These are phyloP conservation scores for Rhingia campestris DNA, from an alignment of 2,888 invertebrate genomes.

Conservation along the genomic window DNA sequence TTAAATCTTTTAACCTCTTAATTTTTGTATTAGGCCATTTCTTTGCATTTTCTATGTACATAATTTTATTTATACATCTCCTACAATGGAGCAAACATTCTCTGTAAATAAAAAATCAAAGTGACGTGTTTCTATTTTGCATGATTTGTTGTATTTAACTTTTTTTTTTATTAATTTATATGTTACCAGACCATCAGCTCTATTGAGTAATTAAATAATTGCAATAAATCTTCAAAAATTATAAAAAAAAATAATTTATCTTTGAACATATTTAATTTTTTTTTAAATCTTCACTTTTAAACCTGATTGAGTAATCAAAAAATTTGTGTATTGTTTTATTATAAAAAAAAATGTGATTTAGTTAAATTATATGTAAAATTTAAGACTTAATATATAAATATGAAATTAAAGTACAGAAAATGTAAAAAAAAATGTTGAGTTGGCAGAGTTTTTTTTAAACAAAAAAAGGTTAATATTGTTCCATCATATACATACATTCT, in stretches of 20 bases:
- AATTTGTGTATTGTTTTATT: conserved; percentile 69
- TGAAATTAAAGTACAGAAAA: conserved; percentile 35
- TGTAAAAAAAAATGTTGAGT: conserved; percentile 26
- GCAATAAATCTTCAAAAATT: conserved; percentile 34
- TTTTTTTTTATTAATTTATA: conserved; percentile 30
- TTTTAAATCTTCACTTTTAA: conserved; percentile 47
- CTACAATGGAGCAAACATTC: background rate
- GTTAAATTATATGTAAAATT: conserved; percentile 72
- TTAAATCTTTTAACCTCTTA: no score
- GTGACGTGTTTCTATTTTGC: background rate
- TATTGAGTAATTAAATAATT: conserved; percentile 14
- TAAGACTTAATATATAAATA: conserved; percentile 71
- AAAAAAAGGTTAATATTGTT: conserved; percentile 52
- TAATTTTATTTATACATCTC: background rate
- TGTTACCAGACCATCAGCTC: conserved; percentile 29
- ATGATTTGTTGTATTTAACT: background rate
- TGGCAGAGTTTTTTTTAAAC: conserved; percentile 40
- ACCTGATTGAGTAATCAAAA: conserved; percentile 65
- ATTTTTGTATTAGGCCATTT: background rate
- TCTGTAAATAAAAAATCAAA: background rate
- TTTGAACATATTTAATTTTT: conserved; percentile 19
- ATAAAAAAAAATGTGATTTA: conserved; percentile 73
- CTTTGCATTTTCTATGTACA: background rate
- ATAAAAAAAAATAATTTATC: conserved; percentile 4
- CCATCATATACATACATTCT: conserved; percentile 58